Evolutionary conservation across 2,113 vertebrate species (phyloP).

Genomic region (Gorilla gorilla): DNA sequence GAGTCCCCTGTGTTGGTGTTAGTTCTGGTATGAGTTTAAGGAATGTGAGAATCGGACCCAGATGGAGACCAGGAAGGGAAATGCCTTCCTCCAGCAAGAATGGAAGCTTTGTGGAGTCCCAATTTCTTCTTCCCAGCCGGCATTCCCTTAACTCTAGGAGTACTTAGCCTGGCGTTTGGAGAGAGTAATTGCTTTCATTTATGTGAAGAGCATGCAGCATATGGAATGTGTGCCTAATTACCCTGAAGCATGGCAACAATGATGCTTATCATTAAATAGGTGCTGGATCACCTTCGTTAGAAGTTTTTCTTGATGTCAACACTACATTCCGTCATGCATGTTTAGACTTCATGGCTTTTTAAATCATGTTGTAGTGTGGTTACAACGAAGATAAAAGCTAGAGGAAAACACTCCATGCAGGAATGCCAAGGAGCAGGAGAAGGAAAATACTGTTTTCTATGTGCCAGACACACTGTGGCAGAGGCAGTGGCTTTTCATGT

Average conservation of each 20-base stretch:
- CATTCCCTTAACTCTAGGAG: background rate
- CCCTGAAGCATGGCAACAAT: fast-evolving
- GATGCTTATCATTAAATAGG: background rate
- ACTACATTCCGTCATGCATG: background rate
- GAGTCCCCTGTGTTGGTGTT: background rate
- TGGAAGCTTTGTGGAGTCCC: background rate
- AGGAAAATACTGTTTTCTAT: background rate
- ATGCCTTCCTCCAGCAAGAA: background rate
- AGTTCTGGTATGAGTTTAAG: background rate
- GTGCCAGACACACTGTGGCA: background rate
- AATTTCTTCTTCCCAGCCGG: background rate
- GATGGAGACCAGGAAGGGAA: background rate
- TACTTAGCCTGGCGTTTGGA: fast-evolving
- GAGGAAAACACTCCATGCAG: background rate
- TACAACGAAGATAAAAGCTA: background rate
- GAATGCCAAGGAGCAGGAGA: background rate
- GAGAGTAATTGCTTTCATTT: background rate
- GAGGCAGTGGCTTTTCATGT: background rate
- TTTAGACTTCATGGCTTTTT: background rate
- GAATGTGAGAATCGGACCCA: background rate
- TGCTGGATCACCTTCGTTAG: background rate
- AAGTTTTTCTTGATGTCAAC: background rate
- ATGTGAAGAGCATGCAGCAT: fast-evolving
- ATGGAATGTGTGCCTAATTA: too few relatives aligned
- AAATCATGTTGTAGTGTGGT: background rate